These are phyloP conservation scores for Atrichornis clamosus DNA, from an alignment of 2,113 vertebrate genomes.

Conservation along the genomic window DNA sequence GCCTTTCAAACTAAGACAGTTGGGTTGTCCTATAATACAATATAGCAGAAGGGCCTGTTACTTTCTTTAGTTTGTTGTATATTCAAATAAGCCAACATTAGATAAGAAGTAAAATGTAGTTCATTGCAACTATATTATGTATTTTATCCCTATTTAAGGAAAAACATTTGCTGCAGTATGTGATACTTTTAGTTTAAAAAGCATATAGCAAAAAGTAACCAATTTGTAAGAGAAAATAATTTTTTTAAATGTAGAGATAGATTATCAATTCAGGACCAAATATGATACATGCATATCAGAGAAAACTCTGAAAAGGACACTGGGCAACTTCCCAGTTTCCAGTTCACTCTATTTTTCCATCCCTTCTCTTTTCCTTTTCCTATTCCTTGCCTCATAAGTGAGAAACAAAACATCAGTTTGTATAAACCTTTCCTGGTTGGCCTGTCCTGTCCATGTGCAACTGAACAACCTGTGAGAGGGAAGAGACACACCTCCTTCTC, in stretches of 20 bases:
- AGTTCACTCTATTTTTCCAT: neutral
- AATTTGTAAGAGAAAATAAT: neutral
- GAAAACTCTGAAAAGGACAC: neutral
- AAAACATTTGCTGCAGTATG: neutral
- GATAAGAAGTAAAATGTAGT: neutral
- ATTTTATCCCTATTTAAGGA: neutral
- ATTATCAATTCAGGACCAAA: neutral
- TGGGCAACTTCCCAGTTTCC: neutral
- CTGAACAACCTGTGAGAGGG: neutral
- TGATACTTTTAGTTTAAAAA: neutral
- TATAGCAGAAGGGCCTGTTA: neutral
- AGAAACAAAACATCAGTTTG: neutral
- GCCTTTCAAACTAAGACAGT: no score
- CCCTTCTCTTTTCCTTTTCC: neutral
- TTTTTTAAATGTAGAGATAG: neutral
- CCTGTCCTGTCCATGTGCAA: neutral
- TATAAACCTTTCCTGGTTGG: neutral
- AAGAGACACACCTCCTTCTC: neutral
- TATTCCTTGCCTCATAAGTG: neutral
- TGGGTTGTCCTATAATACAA: neutral
- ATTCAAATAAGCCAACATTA: neutral
- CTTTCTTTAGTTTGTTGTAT: neutral
- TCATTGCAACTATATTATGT: neutral
- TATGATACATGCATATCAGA: fast-evolving
- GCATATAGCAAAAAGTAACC: neutral